Conservation (phyloP, 2,888 invertebrate genomes). For the Onchidella celtica region DNA sequence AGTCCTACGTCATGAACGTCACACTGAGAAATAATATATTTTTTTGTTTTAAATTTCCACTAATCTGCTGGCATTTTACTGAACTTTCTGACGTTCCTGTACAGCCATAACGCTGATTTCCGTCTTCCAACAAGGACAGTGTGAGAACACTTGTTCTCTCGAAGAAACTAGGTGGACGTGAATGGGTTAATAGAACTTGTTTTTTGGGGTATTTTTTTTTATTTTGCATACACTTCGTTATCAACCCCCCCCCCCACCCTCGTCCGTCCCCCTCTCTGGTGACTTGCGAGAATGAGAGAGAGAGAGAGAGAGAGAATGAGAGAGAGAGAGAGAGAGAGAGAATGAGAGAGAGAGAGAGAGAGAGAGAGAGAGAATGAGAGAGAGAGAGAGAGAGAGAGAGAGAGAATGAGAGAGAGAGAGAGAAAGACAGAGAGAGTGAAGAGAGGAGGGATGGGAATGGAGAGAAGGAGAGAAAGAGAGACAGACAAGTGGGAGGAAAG, state of each 20-base stretch:
- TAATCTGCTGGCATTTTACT: too few relatives aligned
- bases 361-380: background rate
- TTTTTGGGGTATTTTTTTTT: too few relatives aligned
- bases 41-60: too few relatives aligned
- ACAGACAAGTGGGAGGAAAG: background rate
- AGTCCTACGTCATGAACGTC: too few relatives aligned
- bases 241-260: background rate
- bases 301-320: conserved; percentile 1
- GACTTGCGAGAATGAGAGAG: background rate
- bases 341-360: background rate
- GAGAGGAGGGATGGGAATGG: background rate
- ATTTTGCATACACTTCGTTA: too few relatives aligned
- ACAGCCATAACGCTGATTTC: too few relatives aligned
- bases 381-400: background rate
- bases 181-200: too few relatives aligned
- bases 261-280: background rate
- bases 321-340: conserved; percentile 12
- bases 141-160: too few relatives aligned
- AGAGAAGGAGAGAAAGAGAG: background rate
- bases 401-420: background rate
- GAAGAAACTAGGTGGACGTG: too few relatives aligned
- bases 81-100: too few relatives aligned
- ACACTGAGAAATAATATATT: too few relatives aligned
- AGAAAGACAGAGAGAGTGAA: background rate
- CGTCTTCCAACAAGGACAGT: too few relatives aligned